Conservation (phyloP, 2,797 vertebrate species). For the Eospalax fontanierii region DNA sequence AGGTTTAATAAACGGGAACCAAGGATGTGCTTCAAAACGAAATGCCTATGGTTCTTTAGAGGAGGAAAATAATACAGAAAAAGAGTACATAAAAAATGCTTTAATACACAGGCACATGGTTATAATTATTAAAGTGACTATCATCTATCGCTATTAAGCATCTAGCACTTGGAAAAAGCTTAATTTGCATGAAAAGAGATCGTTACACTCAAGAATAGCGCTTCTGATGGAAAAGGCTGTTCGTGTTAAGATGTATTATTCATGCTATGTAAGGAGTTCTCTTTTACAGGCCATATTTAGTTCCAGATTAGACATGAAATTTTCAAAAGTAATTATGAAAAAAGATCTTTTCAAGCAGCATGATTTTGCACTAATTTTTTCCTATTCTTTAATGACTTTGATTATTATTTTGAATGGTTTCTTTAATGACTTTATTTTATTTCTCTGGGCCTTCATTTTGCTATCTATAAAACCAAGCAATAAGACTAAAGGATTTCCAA, state of each 20-base stretch:
- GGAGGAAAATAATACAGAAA: constrained; percentile 26
- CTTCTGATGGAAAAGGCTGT: constrained; percentile 72
- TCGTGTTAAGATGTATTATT: constrained; percentile 81
- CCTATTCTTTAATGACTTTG: not conserved
- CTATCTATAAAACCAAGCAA: not conserved
- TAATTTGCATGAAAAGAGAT: constrained; percentile 83
- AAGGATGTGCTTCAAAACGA: not conserved
- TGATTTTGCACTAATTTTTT: constrained; percentile 17
- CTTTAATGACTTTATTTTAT: constrained; percentile 43
- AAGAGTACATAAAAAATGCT: constrained; percentile 30
- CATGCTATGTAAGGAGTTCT: constrained; percentile 81
- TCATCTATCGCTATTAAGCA: constrained; percentile 70
- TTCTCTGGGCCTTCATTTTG: not conserved
- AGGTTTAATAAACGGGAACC: not conserved
- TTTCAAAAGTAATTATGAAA: constrained; percentile 78
- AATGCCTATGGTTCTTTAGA: not conserved
- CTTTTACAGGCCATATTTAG: constrained; percentile 80
- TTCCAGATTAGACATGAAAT: constrained; percentile 81
- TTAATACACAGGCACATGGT: not conserved
- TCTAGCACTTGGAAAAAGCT: constrained; percentile 76
- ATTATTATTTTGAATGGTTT: not conserved
- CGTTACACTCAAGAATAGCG: constrained; percentile 80
- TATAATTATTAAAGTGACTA: constrained; percentile 45
- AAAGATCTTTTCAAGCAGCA: constrained; percentile 44
- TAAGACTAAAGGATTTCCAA: constrained; percentile 29